These are phyloP conservation scores for Barnardius zonarius DNA, from an alignment of 2,113 vertebrate genomes.

Conservation along the genomic window DNA sequence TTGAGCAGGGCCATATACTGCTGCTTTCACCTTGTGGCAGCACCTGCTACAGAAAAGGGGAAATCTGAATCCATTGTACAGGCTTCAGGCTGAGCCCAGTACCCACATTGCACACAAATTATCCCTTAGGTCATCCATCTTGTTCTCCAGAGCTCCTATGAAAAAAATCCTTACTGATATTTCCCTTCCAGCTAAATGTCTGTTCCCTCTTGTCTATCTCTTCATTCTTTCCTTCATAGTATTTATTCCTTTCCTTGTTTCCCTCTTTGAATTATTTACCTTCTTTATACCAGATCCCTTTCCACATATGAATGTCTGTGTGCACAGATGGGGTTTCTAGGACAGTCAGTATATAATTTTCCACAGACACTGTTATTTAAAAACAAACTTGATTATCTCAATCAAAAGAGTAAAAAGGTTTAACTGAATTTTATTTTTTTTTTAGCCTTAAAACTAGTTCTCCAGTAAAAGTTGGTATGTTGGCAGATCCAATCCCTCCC, in stretches of 20 bases:
- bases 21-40: not conserved
- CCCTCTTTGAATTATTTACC: not conserved
- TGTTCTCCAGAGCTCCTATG: not conserved
- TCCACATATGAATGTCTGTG: not conserved
- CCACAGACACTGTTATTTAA: conserved; percentile 8
- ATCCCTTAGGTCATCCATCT: not conserved
- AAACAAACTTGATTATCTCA: not conserved
- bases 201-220: not conserved
- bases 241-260: not conserved
- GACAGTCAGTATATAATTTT: conserved; percentile 7
- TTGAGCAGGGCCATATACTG: not conserved
- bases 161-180: not conserved
- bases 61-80: not conserved
- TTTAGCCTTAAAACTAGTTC: not conserved
- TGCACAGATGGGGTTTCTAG: conserved; percentile 42
- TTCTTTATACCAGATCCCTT: not conserved
- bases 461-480: not conserved
- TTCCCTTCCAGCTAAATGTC: not conserved
- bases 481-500: not conserved
- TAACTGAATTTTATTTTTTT: not conserved
- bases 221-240: not conserved
- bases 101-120: not conserved
- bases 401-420: not conserved
- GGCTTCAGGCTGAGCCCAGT: not conserved
- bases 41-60: not conserved